Evolutionary conservation across 2,113 vertebrate genomes (phyloP).

Genomic region (Trichechus manatus): DNA sequence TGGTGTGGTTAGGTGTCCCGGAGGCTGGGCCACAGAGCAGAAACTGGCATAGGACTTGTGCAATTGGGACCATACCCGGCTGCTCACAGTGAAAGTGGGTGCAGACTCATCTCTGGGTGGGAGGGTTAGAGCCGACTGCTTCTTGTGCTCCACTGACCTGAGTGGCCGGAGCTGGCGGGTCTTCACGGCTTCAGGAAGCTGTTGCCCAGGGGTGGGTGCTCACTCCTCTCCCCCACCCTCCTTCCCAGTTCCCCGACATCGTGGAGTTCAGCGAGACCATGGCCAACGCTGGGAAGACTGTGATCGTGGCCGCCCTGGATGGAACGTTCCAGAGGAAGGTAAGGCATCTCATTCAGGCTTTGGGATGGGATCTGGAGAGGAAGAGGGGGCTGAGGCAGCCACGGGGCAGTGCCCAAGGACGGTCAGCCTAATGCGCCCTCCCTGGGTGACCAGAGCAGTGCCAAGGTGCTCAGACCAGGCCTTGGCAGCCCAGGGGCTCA

Average conservation of each 20-base stretch:
- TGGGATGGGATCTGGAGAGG: neutral
- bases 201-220: neutral
- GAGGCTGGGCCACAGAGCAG: too few species aligned
- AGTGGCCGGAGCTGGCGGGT: accelerated
- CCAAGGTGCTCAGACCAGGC: neutral
- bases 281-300: conserved; percentile 96
- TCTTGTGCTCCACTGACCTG: accelerated
- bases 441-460: neutral
- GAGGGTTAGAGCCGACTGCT: neutral
- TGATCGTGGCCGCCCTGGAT: conserved; percentile 97
- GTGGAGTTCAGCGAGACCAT: conserved; percentile 96
- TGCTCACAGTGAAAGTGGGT: too few species aligned
- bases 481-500: neutral
- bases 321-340: conserved; percentile 99
- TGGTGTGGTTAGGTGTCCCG: too few species aligned
- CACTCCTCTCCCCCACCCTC: neutral
- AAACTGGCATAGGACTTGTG: too few species aligned
- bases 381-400: neutral
- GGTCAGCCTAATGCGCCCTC: neutral
- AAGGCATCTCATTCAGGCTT: neutral
- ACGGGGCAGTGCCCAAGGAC: accelerated
- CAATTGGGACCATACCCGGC: too few species aligned
- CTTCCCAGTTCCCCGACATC: conserved; percentile 93
- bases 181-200: neutral
- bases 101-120: accelerated